Base-by-base conservation (phyloP, 2,113 vertebrate species). In the Anser cygnoides region DNA sequence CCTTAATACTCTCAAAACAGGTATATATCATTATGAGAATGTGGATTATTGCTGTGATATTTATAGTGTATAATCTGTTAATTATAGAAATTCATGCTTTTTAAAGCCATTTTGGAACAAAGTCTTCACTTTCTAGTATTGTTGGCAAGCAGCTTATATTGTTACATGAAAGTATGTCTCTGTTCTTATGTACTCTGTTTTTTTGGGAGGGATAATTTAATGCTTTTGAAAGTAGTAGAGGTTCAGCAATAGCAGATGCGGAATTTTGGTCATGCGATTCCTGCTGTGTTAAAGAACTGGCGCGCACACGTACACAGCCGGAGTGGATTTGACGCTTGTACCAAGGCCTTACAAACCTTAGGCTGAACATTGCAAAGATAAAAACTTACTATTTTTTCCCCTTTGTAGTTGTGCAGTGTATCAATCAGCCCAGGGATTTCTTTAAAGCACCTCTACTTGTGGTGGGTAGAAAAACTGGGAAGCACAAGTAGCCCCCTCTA, bases 181-280 rank as follows among this genome's bases (percentile, higher is more conserved):
- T 91, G 77, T 59, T 84, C 95, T 94, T 80, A 58, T 87, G 65
- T 11, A 14, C 49, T 87, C 7, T 85, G 74, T n/a, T 75, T 84
- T 58, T 78, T 94, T 2, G 1, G 52, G 78, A 83, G 77, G 89
- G 75, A 37, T 92, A 76, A 94, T 94, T 95, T 89, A 93, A 85
- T 77, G 1, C 93, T 85, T 84, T 57, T 65, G 81, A 87, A 91
- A 68, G 78, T 83, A 87, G 90, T 6, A 83, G 92, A 90, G 39
- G 57, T 75, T 95, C 55, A 65, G 68, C 72, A 96, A 63, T 7
- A 90, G 83, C 93, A 84, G 63, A 72, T 93, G 93, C 35, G 61
- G 79, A 63, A 61, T 93, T 93, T 35, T 65, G 65, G 61, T 95
- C 76, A 12, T 68, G 90, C 88, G 92, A 31, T 71, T 80, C 90